phyloP scores from a whole-genome alignment of 2,797 vertebrate genomes.

The Oryzias dopingdopingensis region DNA sequence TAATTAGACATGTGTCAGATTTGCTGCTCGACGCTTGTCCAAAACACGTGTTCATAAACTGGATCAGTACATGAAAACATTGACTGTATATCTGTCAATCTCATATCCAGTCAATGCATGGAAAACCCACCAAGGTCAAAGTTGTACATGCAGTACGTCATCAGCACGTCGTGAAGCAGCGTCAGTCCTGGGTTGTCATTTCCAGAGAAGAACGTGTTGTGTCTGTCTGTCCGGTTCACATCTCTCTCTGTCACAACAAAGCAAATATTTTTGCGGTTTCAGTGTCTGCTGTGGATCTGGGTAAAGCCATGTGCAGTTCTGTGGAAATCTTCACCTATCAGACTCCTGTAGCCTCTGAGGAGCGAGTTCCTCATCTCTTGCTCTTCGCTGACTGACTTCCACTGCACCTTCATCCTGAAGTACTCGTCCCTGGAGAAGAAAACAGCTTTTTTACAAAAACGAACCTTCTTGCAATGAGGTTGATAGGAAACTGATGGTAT shows the following conservation, averaged over 20 bases:
- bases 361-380: conserved; percentile 91
- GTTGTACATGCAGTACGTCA: conserved; percentile 96
- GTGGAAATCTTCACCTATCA: conserved; percentile 78
- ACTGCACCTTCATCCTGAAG: conserved; percentile 93
- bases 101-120: no score
- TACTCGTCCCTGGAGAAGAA: conserved; percentile 83
- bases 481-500: neutral
- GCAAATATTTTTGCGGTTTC: conserved; percentile 24
- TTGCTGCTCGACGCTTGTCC: no score
- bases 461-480: neutral
- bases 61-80: no score
- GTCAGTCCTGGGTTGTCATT: conserved; percentile 85
- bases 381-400: conserved; percentile 90
- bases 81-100: no score
- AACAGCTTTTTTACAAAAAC: neutral
- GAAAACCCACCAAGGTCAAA: conserved; percentile 84
- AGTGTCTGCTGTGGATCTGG: conserved; percentile 7
- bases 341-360: conserved; percentile 86
- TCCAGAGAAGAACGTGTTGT: conserved; percentile 89
- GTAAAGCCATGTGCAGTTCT: neutral
- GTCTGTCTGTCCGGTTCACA: conserved; percentile 87
- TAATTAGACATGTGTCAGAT: no score
- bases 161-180: conserved; percentile 87
- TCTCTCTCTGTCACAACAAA: conserved; percentile 81
- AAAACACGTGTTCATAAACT: no score